Conservation (phyloP, 2,113 vertebrate genomes). For the Noturus placidus region DNA sequence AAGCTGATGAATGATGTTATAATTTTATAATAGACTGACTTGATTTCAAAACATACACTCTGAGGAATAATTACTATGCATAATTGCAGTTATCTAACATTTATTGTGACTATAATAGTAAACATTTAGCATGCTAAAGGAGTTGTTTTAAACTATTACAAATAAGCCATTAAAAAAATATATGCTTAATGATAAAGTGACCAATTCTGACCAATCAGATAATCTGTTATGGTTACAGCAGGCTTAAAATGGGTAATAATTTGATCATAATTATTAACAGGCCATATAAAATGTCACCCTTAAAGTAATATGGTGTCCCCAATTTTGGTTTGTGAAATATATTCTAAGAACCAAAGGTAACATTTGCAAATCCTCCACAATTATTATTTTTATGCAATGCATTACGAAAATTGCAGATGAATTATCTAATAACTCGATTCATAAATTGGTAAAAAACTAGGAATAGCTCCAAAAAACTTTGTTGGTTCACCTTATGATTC, state of each 20-base stretch:
- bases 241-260: background rate
- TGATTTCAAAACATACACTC: background rate
- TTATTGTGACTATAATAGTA: background rate
- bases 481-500: background rate
- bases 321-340: background rate
- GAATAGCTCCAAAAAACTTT: background rate
- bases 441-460: background rate
- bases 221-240: no score
- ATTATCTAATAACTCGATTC: background rate
- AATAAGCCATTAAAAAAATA: no score
- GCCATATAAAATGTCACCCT: background rate
- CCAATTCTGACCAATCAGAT: no score
- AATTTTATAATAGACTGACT: background rate
- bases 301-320: background rate
- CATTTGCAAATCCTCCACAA: background rate
- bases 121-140: background rate
- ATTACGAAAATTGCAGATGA: background rate
- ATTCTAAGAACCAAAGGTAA: background rate
- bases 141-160: background rate
- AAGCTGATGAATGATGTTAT: background rate
- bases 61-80: background rate
- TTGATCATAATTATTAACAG: background rate
- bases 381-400: background rate
- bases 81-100: background rate
- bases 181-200: no score